phyloP scores from a whole-genome alignment of 2,797 vertebrate species.

The Acanthornis magna region DNA sequence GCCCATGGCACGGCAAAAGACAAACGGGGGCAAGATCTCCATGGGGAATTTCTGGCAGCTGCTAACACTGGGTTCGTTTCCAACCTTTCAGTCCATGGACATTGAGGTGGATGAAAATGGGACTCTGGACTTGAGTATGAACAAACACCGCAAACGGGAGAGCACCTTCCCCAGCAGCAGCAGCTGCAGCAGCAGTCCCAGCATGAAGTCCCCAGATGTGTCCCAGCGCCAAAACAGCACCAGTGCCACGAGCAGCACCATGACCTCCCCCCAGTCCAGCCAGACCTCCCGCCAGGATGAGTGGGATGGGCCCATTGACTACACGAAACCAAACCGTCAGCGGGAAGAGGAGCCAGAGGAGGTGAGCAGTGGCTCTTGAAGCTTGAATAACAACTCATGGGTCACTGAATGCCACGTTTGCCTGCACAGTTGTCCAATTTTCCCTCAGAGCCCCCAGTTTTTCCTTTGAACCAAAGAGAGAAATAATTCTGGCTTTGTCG shows the following conservation, averaged over 20 bases:
- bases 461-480: background rate
- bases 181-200: constrained; percentile 87
- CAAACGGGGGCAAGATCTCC: accelerated
- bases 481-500: background rate
- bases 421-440: background rate
- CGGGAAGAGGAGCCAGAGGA: constrained; percentile 94
- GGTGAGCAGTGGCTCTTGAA: constrained; percentile 68
- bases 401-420: accelerated
- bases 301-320: constrained; percentile 97
- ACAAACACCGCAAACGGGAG: constrained; percentile 90
- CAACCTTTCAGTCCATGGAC: constrained; percentile 82
- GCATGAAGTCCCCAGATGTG: constrained; percentile 86
- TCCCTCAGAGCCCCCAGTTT: background rate
- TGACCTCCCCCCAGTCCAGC: constrained; percentile 88
- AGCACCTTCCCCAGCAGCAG: constrained; percentile 77
- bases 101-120: constrained; percentile 98
- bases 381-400: background rate
- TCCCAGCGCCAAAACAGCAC: constrained; percentile 88
- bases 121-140: constrained; percentile 97
- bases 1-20: background rate
- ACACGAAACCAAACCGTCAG: constrained; percentile 95
- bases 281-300: constrained; percentile 93
- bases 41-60: background rate
- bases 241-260: constrained; percentile 86
- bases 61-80: background rate